These are phyloP conservation scores for Coelinius sp. DNA, from an alignment of 2,888 invertebrate species.

Conservation along the genomic window DNA sequence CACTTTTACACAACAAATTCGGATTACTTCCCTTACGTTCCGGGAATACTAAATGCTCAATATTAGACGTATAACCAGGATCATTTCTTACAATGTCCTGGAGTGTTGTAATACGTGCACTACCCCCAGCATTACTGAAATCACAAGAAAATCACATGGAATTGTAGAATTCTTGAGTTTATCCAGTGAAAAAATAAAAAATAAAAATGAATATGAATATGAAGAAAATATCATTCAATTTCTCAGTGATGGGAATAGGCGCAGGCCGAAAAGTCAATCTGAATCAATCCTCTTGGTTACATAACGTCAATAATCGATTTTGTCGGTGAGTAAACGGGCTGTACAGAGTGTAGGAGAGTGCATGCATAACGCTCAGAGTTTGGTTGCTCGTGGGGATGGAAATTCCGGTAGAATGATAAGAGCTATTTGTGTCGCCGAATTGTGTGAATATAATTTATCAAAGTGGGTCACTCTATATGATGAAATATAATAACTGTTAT, in stretches of 20 bases:
- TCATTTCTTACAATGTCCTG: slow-evolving; percentile 68
- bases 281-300: slow-evolving; percentile 8
- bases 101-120: slow-evolving; percentile 62
- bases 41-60: slow-evolving; percentile 75
- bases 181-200: too few relatives aligned
- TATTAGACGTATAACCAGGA: slow-evolving; percentile 74
- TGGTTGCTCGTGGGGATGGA: background rate
- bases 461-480: background rate
- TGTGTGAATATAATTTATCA: slow-evolving; percentile 10
- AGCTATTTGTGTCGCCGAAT: slow-evolving; percentile 21
- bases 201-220: too few relatives aligned
- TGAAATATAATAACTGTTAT: background rate
- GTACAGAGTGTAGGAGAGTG: background rate
- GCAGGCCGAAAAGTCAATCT: slow-evolving; percentile 12
- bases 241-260: background rate
- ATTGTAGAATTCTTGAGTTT: background rate
- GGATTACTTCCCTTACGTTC: slow-evolving; percentile 72
- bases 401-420: slow-evolving; percentile 4
- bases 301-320: slow-evolving; percentile 20
- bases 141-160: background rate
- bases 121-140: slow-evolving; percentile 48
- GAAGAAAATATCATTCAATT: too few relatives aligned
- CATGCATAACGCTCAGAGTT: background rate
- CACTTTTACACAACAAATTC: slow-evolving; percentile 59
- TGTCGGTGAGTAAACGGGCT: slow-evolving; percentile 4